Evolutionary conservation across 2,113 vertebrate species (phyloP), one percentile per base, ranked within the genome.

Genomic region (Regulus satrapa): DNA sequence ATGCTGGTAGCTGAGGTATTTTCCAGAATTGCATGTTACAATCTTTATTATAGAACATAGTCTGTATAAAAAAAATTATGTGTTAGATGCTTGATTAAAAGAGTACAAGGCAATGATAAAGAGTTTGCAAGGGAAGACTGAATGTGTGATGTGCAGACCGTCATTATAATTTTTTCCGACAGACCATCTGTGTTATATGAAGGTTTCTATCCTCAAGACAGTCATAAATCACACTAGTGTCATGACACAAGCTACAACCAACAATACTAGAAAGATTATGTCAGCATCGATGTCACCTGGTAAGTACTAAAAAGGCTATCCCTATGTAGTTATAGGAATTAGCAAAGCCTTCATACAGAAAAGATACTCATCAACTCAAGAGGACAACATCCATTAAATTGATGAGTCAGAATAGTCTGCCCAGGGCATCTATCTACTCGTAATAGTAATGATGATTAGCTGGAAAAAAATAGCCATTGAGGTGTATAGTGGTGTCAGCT

Each of bases 281-380:
- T 63, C 85, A 81, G 89, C 72, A 72, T 40, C 1, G 1, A 72
- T 55, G 80, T 92, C 62, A 85, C 83, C 69, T 85, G 67, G 10
- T 56, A 79, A 78, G 73, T 64, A 69, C 52, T 76, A 41, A 66
- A 91, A 77, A 46, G 75, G 85, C 59, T 78, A 40, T 55, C 59
- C 59, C 85, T 49, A 20, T 63, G 55, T 73, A 94, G 54, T 79
- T 68, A 69, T 6, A 82, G 79, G 49, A 81, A 96, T 93, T 89
- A 95, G 83, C 84, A 94, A 86, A 90, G 49, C 61, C 77, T 95
- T 93, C 93, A 76, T 68, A 77, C 59, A 88, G 89, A 92, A 73
- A 67, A 68, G 54, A 63, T 78, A 75, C 83, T 59, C 86, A 85
- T 88, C 85, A 92, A 81, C 63, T 40, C 28, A 78, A 69, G 24